These are phyloP conservation scores for Phalacrocorax pelagicus DNA, from an alignment of 2,113 vertebrate genomes.

Conservation along the genomic window DNA sequence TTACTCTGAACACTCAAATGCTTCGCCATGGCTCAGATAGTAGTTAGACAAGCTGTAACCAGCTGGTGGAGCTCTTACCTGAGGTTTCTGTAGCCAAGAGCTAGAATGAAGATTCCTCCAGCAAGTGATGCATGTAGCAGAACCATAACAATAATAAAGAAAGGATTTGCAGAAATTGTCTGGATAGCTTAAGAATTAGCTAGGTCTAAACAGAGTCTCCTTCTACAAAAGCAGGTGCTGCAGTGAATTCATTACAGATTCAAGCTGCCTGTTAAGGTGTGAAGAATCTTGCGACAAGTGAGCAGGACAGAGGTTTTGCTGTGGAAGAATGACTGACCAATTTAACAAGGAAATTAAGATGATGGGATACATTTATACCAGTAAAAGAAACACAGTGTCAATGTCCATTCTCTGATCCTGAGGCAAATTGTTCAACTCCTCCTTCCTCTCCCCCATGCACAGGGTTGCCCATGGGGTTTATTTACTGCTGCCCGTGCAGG, in stretches of 20 bases:
- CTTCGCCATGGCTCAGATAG: neutral
- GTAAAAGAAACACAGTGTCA: neutral
- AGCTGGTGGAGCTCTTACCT: constrained; percentile 45
- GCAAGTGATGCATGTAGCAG: neutral
- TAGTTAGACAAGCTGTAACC: neutral
- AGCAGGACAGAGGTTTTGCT: neutral
- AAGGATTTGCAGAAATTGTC: neutral
- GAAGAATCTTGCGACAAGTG: neutral
- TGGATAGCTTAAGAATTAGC: neutral
- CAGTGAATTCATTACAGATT: neutral
- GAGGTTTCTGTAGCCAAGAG: neutral
- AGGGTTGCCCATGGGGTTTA: neutral
- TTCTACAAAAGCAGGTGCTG: neutral
- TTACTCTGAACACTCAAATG: neutral
- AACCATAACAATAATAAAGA: neutral
- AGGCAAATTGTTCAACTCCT: neutral
- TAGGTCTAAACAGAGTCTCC: neutral
- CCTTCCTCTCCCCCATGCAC: neutral
- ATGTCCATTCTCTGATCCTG: neutral
- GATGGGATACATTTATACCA: neutral
- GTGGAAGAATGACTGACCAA: neutral
- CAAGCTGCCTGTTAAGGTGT: neutral
- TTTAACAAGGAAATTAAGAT: neutral
- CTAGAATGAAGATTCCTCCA: neutral
- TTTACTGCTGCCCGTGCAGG: neutral